Percentiles rank a stretch among this genome's conserved stretches.
Conservation (phyloP, 2,888 invertebrate genomes). For the Polydrusus pterygomalis region DNA sequence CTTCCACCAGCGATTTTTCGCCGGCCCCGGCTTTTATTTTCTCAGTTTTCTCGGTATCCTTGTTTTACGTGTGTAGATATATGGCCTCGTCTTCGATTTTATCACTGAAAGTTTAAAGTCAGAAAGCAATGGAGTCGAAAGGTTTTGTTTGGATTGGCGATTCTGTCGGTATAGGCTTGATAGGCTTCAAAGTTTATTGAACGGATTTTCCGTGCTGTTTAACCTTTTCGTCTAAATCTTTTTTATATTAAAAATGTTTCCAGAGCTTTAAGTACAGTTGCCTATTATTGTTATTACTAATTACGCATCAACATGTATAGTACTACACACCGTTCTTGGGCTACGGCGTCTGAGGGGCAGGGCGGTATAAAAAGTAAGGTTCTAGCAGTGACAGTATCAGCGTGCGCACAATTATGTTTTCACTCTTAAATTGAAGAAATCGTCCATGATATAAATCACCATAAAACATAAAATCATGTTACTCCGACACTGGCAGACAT, state of each 20-base stretch:
- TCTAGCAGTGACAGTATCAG: too few relatives aligned
- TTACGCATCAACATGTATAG: background rate
- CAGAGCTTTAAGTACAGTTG: background rate
- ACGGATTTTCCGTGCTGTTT: conserved; percentile 42
- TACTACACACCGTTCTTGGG: too few relatives aligned
- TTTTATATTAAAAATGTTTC: conserved; percentile 26
- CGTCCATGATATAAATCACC: too few relatives aligned
- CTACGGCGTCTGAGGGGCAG: too few relatives aligned
- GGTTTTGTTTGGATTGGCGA: conserved; percentile 49
- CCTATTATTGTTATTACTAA: background rate
- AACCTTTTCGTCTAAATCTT: conserved; percentile 28
- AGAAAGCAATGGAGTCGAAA: conserved; percentile 44
- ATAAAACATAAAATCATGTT: too few relatives aligned
- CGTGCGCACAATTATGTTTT: too few relatives aligned
- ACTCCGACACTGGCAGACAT: too few relatives aligned
- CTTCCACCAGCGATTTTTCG: conserved; percentile 43
- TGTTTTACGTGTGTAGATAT: conserved; percentile 46
- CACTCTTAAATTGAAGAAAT: too few relatives aligned
- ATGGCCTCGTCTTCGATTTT: conserved; percentile 48
- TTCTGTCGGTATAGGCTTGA: conserved; percentile 39
- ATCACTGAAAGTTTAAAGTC: conserved; percentile 52
- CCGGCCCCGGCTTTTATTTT: conserved; percentile 38
- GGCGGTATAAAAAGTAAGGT: too few relatives aligned
- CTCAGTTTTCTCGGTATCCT: conserved; percentile 35
- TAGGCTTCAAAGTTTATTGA: conserved; percentile 40